Evolutionary conservation across 2,888 invertebrate genomes (phyloP), one percentile per base, ranked within the genome.

Genomic region (Chesias legatella): DNA sequence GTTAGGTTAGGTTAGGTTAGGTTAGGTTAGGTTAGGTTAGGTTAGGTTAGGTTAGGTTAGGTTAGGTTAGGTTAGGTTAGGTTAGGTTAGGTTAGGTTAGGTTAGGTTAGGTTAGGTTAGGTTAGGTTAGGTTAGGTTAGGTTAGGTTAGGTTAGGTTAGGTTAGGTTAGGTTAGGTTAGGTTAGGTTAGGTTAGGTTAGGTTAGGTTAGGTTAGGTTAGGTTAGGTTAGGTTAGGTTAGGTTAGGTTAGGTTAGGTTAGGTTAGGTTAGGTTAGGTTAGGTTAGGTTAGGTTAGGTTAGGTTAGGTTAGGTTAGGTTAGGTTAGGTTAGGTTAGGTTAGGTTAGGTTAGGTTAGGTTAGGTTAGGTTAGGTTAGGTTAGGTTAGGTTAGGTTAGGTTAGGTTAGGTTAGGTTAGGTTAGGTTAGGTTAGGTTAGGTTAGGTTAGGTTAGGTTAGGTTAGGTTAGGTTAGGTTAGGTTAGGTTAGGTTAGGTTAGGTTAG

Each of bases 161-260:
- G 50, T 50, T 46, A 46, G 46, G 50, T 46, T 50, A 46, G 51
- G 44, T 26, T 26, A 26, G 26, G 26, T 45, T 50, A 43, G 43
- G 45, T 45, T 45, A 40, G 43, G 43, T 50, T 43, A 43, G 43
- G 45, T 43, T 50, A 45, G 48, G 43, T 44, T 49, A 45, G 48
- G 48, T 49, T 49, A 45, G 48, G 45, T 46, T 45, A 44, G 51
- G 51, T 51, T 51, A 47, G 48, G 51, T 51, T 51, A 45, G 51
- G 51, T 51, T 51, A 48, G 51, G 51, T 51, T 51, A 48, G 51
- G 51, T 51, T 51, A 44, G 51, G 47, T 50, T 50, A 47, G 50
- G 50, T 51, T 51, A 47, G 50, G 50, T 51, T 50, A 43, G 50
- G 50, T 51, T 51, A 47, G 50, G 50, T 51, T 51, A 24, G 29